phyloP scores from a whole-genome alignment of 2,113 vertebrate genomes.

The Tragelaphus buxtoni region DNA sequence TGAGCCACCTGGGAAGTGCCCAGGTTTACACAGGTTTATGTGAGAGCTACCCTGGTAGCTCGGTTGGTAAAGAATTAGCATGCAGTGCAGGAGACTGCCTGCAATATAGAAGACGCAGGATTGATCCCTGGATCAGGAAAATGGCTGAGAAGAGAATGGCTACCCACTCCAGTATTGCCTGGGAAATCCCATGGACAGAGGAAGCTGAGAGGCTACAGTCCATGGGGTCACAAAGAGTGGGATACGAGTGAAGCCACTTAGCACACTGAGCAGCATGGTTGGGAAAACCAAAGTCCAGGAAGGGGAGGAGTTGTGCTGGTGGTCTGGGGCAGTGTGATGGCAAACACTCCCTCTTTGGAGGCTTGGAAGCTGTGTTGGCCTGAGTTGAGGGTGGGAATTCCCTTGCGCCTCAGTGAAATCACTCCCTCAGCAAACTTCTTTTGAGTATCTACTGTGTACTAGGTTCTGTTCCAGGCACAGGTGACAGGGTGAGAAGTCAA shows the following conservation, averaged over 20 bases:
- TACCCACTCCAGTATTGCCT: neutral
- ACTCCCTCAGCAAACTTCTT: neutral
- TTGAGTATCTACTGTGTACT: neutral
- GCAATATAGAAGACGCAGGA: neutral
- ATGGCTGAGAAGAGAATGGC: neutral
- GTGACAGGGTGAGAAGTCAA: neutral
- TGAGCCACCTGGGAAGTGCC: neutral
- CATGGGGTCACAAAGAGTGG: neutral
- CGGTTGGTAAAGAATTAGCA: neutral
- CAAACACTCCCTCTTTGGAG: neutral
- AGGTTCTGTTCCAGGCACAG: neutral
- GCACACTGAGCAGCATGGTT: neutral
- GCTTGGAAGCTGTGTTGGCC: neutral
- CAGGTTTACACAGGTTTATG: neutral
- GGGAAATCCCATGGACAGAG: neutral
- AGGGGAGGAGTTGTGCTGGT: neutral
- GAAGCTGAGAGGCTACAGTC: neutral
- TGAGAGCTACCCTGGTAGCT: neutral
- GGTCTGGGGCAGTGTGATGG: neutral
- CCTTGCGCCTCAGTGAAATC: neutral
- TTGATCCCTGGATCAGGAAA: neutral
- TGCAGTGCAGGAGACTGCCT: neutral
- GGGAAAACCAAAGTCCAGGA: neutral
- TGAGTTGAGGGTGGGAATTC: neutral
- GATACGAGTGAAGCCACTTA: neutral